Evolutionary conservation across 2,888 invertebrate species (phyloP).

Genomic region (Andrena hattorfiana): DNA sequence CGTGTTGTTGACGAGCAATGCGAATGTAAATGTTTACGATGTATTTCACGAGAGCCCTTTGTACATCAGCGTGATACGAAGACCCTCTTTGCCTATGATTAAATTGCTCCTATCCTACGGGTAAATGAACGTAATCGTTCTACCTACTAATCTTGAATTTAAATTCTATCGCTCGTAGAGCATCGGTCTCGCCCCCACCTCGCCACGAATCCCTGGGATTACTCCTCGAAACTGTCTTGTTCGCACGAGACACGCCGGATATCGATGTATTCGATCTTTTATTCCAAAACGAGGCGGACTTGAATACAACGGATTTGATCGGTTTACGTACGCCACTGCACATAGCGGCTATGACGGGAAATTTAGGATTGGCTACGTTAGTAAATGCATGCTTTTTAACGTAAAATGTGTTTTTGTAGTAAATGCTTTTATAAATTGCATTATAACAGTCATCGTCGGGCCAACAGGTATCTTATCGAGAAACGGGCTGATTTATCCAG

Average conservation of each 20-base stretch:
- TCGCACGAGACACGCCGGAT: background rate
- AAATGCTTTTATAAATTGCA: background rate
- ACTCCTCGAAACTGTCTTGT: constrained; percentile 27
- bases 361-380: constrained; percentile 26
- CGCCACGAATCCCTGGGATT: constrained; percentile 9
- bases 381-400: background rate
- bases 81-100: constrained; percentile 27
- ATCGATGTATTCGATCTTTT: constrained; percentile 27
- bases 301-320: constrained; percentile 11
- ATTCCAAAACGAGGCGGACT: constrained; percentile 7
- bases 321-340: constrained; percentile 41
- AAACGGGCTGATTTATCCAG: constrained; percentile 14
- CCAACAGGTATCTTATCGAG: constrained; percentile 16
- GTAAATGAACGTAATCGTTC: constrained; percentile 11
- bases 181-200: background rate
- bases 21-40: constrained; percentile 34
- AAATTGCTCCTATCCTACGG: constrained; percentile 19
- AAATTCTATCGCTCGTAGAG: background rate
- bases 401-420: too few relatives aligned
- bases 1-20: constrained; percentile 11
- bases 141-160: background rate
- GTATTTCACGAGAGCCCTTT: constrained; percentile 34
- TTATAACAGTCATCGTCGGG: background rate
- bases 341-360: constrained; percentile 36
- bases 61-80: constrained; percentile 29